Base-by-base conservation (phyloP, 2,797 vertebrate species). In the Falco rusticolus region DNA sequence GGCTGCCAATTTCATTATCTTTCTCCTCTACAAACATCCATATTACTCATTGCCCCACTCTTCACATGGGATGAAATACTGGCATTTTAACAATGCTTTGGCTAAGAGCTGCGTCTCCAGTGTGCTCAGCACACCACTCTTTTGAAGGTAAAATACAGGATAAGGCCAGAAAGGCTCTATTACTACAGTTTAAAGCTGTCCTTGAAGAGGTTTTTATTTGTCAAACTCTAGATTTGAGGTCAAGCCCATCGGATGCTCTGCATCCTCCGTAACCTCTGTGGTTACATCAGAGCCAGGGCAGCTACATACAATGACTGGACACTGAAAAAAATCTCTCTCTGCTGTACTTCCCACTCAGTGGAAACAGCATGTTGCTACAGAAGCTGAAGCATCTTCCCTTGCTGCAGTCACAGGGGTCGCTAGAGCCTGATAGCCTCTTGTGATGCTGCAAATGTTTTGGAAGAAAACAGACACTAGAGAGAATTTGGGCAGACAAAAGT, bases 1-100 rank as follows among this genome's bases (percentile, higher is more conserved):
- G 71, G 29, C 89, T 95, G 97, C 95, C 97, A 98, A 77, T 84
- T 94, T 94, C 20, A 70, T 95, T 96, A 90, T 78, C 75, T 88
- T 92, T 95, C 83, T 65, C 91, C 88, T 75, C 61, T 77, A 41
- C 89, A 92, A 95, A 90, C 85, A 93, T 71, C 89, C 80, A 18
- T 37, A 66, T 92, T 92, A 88, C 72, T 93, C 90, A 94, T 43
- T 90, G 94, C 72, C 78, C 85, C 0, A 5, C 76, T 95, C 76
- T 57, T 93, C 0, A 0, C 45, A 16, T 2, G 31, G 63, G 74
- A 64, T 84, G 81, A 92, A 88, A 79, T 15, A 47, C n/a, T 48
- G 9, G 17, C 65, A 68, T 84, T 94, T 94, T 59, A 90, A 59
- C 61, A 76, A 48, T 5, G 33, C 33, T 64, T 92, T 95, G 54